phyloP scores from a whole-genome alignment of 2,113 vertebrate species.

The Cavia aperea region DNA sequence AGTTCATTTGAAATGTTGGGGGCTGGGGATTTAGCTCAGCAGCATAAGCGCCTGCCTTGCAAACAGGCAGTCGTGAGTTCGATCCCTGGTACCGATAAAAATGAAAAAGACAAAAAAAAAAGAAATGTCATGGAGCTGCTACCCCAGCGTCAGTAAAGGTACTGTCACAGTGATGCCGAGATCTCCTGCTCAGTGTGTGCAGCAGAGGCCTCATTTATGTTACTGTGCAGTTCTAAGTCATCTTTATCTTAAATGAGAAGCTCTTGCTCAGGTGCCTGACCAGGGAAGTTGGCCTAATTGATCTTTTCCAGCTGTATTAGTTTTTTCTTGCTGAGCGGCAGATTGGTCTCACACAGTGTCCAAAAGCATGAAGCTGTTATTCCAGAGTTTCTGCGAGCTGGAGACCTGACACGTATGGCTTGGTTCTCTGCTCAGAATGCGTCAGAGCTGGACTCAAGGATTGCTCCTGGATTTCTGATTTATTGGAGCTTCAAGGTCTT shows the following conservation, averaged over 20 bases:
- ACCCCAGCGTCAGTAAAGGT: neutral
- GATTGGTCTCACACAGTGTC: neutral
- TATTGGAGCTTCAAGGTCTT: neutral
- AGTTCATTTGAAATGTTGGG: constrained; percentile 2
- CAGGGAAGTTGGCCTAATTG: neutral
- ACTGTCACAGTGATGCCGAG: neutral
- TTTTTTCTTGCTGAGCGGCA: neutral
- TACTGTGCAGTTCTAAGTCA: neutral
- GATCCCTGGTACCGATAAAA: too few species aligned
- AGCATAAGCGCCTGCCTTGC: too few species aligned
- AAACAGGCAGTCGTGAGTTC: too few species aligned
- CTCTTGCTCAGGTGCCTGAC: neutral
- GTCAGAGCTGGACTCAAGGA: neutral
- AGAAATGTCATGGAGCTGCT: neutral
- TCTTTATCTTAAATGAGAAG: neutral
- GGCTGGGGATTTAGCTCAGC: too few species aligned
- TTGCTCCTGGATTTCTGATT: neutral
- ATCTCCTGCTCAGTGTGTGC: neutral
- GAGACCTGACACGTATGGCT: neutral
- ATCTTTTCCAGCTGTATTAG: neutral
- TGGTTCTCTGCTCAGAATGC: neutral
- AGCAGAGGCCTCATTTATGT: neutral
- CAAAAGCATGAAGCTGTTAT: neutral
- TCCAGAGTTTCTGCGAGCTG: neutral
- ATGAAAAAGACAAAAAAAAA: too few species aligned